Conservation (phyloP, 2,113 vertebrate species). For the Stegostoma tigrinum region DNA sequence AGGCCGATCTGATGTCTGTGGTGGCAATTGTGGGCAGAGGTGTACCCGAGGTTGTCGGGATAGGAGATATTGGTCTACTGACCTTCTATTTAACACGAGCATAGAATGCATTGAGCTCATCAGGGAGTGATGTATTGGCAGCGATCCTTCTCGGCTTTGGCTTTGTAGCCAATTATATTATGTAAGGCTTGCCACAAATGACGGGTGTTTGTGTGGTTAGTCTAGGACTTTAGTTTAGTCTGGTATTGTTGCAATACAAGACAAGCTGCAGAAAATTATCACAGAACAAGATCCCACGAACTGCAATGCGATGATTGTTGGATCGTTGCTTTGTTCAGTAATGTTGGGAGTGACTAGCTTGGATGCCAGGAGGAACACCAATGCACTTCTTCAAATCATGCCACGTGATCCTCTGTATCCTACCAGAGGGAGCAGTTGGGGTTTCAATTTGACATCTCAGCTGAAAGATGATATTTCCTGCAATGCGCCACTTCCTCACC, state of each 20-base stretch:
- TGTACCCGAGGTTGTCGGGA: too few species aligned
- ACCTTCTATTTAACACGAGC: too few species aligned
- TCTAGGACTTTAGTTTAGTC: too few species aligned
- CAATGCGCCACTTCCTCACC: background rate
- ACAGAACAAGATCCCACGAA: background rate
- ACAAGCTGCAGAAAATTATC: background rate
- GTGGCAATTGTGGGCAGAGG: too few species aligned
- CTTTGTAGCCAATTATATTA: too few species aligned
- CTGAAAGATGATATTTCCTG: background rate
- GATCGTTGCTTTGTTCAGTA: background rate
- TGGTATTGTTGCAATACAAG: background rate
- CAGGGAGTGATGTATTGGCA: too few species aligned
- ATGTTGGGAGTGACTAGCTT: background rate
- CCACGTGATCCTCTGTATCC: background rate
- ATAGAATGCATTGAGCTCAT: too few species aligned
- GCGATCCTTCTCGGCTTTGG: too few species aligned
- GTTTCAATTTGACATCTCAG: background rate
- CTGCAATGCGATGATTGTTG: background rate
- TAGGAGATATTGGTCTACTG: too few species aligned
- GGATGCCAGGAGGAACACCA: background rate
- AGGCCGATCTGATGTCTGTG: too few species aligned
- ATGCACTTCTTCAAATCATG: background rate
- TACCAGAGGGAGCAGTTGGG: background rate
- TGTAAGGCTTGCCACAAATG: too few species aligned
- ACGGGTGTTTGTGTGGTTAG: too few species aligned